These are phyloP conservation scores for Noctilio leporinus DNA, from an alignment of 2,113 vertebrate genomes.

Conservation along the genomic window DNA sequence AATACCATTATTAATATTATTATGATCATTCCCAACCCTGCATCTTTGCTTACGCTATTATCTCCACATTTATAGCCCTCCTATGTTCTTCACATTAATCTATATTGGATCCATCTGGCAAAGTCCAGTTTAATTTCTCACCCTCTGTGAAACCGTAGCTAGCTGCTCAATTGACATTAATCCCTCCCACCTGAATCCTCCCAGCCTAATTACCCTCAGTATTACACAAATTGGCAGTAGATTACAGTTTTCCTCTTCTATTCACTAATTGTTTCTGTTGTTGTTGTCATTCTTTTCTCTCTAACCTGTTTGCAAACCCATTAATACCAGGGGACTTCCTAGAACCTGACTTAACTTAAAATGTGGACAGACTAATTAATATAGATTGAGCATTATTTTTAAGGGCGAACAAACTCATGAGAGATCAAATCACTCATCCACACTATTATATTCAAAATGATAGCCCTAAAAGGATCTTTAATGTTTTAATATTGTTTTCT, in stretches of 20 bases:
- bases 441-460: neutral
- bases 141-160: conserved; percentile 44
- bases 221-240: neutral
- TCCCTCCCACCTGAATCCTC: neutral
- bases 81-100: neutral
- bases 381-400: neutral
- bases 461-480: neutral
- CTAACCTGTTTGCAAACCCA: neutral
- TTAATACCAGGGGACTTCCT: neutral
- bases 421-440: neutral
- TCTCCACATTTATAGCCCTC: neutral
- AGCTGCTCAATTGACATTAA: conserved; percentile 23
- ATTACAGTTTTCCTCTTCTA: neutral
- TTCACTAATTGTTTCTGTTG: conserved; percentile 17
- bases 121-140: conserved; percentile 49
- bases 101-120: conserved; percentile 23
- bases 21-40: neutral
- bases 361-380: neutral
- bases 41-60: conserved; percentile 2
- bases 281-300: neutral
- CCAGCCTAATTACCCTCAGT: neutral
- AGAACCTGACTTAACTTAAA: neutral
- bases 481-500: neutral
- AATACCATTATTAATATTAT: neutral
- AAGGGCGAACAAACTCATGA: neutral